These are phyloP conservation scores for Siniperca knerii DNA, from an alignment of 2,113 vertebrate genomes.

Conservation along the genomic window DNA sequence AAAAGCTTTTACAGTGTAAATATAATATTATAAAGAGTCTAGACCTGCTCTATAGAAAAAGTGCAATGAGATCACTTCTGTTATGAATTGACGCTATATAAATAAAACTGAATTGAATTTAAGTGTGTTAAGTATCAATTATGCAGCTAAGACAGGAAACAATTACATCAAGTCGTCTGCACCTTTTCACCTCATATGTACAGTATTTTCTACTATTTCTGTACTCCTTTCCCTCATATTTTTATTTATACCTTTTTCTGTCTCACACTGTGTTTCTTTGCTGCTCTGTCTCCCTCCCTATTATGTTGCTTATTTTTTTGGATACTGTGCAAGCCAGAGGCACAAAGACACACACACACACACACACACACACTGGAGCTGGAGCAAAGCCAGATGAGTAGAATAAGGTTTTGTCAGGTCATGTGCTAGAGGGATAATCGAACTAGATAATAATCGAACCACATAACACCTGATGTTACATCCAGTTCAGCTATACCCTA, in stretches of 20 bases:
- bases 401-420: not conserved
- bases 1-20: not conserved
- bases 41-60: too few relatives aligned
- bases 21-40: too few relatives aligned
- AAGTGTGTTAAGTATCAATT: not conserved
- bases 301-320: not conserved
- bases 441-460: not conserved
- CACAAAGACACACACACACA: not conserved
- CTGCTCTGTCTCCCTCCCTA: not conserved
- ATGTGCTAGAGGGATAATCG: not conserved
- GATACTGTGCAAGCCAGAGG: not conserved
- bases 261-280: not conserved
- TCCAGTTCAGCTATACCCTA: not conserved
- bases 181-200: not conserved
- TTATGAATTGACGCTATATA: too few relatives aligned
- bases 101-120: too few relatives aligned
- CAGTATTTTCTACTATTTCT: not conserved
- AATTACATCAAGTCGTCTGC: not conserved
- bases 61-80: too few relatives aligned
- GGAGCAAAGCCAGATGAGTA: not conserved
- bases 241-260: not conserved
- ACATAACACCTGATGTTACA: slow-evolving; percentile 1
- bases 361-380: not conserved
- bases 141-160: not conserved
- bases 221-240: not conserved